Percentiles rank a stretch among this genome's conserved stretches.
phyloP scores from a whole-genome alignment of 2,888 invertebrate species.

The Cremastinae sp. region DNA sequence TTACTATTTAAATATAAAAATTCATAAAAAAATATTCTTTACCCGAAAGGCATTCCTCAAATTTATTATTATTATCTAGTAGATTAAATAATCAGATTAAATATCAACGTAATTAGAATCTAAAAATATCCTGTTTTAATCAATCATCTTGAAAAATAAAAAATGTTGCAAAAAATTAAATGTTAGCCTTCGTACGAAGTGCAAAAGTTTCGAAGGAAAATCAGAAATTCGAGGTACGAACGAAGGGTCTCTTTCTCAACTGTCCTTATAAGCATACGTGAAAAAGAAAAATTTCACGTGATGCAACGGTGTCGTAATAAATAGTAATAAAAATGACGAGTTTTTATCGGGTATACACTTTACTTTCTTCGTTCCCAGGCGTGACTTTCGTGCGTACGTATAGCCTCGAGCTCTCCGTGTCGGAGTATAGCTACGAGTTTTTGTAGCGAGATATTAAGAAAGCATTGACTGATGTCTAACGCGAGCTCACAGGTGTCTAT shows the following conservation, averaged over 20 bases:
- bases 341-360: constrained; percentile 29
- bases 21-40: too few species aligned
- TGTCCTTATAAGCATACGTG: too few species aligned
- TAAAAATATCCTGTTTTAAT: too few species aligned
- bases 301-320: constrained; percentile 3
- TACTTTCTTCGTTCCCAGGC: constrained; percentile 35
- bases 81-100: too few species aligned
- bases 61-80: too few species aligned
- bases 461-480: constrained; percentile 11
- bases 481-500: not conserved
- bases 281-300: not conserved
- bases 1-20: too few species aligned
- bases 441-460: constrained; percentile 31
- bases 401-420: constrained; percentile 12
- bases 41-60: too few species aligned
- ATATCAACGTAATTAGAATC: too few species aligned
- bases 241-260: not conserved
- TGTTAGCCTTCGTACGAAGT: too few species aligned
- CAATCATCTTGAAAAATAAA: too few species aligned
- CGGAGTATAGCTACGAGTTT: constrained; percentile 10
- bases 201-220: not conserved
- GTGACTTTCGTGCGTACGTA: constrained; percentile 22
- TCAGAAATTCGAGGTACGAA: not conserved
- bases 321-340: constrained; percentile 4
- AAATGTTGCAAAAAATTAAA: too few species aligned